These are phyloP conservation scores for Drosophila birchii DNA, from an alignment of 2,888 invertebrate genomes.

Conservation along the genomic window DNA sequence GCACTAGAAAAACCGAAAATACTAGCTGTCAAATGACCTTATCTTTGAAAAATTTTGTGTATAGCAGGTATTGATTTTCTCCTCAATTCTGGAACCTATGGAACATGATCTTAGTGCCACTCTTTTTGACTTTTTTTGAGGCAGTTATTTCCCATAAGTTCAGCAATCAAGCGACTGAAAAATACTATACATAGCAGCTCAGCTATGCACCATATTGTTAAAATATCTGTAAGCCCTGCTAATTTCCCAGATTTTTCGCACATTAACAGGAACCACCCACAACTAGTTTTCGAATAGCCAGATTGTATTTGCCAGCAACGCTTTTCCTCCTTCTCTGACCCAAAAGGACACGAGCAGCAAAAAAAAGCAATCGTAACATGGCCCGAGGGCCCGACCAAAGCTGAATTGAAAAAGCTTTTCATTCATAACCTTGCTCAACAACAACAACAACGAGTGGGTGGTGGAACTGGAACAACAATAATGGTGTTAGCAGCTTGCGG, in stretches of 20 bases:
- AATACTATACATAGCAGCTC: background rate
- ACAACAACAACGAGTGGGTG: slow-evolving; percentile 34
- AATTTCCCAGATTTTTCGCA: background rate
- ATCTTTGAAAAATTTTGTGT: no score
- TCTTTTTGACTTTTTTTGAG: no score
- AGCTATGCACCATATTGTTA: background rate
- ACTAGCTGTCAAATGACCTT: no score
- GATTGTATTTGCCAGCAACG: background rate
- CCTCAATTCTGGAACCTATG: no score
- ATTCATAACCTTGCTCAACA: slow-evolving; percentile 82
- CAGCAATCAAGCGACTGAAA: no score
- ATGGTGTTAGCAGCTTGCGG: slow-evolving; percentile 10
- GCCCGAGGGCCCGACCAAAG: slow-evolving; percentile 49
- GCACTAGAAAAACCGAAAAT: no score
- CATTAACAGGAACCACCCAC: background rate
- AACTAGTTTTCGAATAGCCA: background rate
- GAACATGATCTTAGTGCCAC: no score
- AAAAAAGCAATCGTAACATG: slow-evolving; percentile 41
- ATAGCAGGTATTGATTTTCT: no score
- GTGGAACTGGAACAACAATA: slow-evolving; percentile 6
- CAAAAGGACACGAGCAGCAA: slow-evolving; percentile 1
- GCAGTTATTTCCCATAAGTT: no score
- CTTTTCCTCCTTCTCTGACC: background rate
- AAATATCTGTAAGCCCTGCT: background rate
- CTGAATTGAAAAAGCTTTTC: slow-evolving; percentile 80